Evolutionary conservation across 2,888 invertebrate genomes (phyloP), one percentile per base, ranked within the genome.

Genomic region (Campaea margaritaria): DNA sequence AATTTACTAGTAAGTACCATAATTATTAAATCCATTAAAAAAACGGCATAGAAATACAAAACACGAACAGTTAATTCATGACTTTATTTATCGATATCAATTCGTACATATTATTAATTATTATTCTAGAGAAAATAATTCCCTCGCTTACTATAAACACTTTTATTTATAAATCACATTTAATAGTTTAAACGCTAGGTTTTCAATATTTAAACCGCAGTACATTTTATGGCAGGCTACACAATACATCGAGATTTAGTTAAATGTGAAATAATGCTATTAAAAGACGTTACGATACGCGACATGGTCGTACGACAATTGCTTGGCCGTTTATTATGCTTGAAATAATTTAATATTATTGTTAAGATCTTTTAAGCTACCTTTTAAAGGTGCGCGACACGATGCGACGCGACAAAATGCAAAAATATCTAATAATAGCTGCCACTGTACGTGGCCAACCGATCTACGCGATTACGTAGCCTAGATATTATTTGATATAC

Each of bases 71-170:
- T 87, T 86, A 87, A 85, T 86, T 79, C 81, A 83, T 83, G 87
- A 89, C 81, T 90, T 90, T 90, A 88, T 87, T 89, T 83, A 84
- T 84, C 74, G 80, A 83, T 84, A 83, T 86, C 82, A 83, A 85
- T 83, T 82, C 86, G 79, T 87, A 88, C 86, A 88, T 80, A 34
- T 13, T 27, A 44, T 41, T 49, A 81, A 67, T 82, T 75, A 79
- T 82, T 75, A 79, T 69, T 82, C 82, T 86, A 87, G 82, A 85
- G 84, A 86, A 87, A 86, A 86, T 84, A 83, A 79, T 81, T 79
- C 78, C 62, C 79, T 78, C 75, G 69, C 71, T 82, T 78, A 79
- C 81, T 85, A 83, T 73, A 78, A 55, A 74, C 78, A 86, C 74
- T 78, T 79, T 82, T 71, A 68, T 74, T 79, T 76, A 82, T 85